Conservation (phyloP, 1,140 invertebrate species). For the Tetranychus urticae region DNA sequence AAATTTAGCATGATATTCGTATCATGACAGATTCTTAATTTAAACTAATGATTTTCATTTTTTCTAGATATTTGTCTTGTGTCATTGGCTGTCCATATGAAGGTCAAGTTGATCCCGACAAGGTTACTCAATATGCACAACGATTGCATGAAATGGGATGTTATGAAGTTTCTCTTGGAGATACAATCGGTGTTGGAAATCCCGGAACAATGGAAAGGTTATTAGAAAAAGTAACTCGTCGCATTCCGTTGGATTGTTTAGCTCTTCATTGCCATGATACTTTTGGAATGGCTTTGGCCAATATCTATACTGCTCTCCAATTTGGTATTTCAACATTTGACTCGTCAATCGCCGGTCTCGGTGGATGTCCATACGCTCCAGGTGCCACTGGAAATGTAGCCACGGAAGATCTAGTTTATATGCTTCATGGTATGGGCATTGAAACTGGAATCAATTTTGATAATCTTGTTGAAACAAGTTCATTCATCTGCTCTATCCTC, state of each 20-base stretch:
- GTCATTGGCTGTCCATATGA: constrained; percentile 82
- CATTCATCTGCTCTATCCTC: constrained; percentile 52
- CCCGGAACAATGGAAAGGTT: constrained; percentile 50
- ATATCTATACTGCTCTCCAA: constrained; percentile 63
- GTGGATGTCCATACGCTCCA: constrained; percentile 91
- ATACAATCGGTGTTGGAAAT: constrained; percentile 90
- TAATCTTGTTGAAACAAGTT: constrained; percentile 49
- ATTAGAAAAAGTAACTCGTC: constrained; percentile 42
- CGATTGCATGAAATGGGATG: constrained; percentile 56
- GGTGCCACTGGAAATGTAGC: constrained; percentile 85
- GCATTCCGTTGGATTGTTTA: constrained; percentile 37
- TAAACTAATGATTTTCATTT: constrained; percentile 27
- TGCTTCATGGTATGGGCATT: constrained; percentile 66
- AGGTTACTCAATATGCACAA: constrained; percentile 45
- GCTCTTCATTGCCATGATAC: constrained; percentile 96
- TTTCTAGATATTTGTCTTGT: background rate
- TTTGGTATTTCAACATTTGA: constrained; percentile 8
- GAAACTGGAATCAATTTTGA: constrained; percentile 60
- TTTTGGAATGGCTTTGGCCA: constrained; percentile 83
- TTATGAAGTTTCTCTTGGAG: constrained; percentile 85
- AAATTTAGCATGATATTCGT: background rate
- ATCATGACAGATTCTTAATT: background rate
- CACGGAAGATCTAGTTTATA: constrained; percentile 90
- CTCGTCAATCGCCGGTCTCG: constrained; percentile 53
- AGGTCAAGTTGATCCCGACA: constrained; percentile 45